A percentile compares a stretch with the other conserved stretches of the same genome.
These are phyloP conservation scores for Gobiocypris rarus DNA, from an alignment of 2,113 vertebrate species.

Conservation along the genomic window DNA sequence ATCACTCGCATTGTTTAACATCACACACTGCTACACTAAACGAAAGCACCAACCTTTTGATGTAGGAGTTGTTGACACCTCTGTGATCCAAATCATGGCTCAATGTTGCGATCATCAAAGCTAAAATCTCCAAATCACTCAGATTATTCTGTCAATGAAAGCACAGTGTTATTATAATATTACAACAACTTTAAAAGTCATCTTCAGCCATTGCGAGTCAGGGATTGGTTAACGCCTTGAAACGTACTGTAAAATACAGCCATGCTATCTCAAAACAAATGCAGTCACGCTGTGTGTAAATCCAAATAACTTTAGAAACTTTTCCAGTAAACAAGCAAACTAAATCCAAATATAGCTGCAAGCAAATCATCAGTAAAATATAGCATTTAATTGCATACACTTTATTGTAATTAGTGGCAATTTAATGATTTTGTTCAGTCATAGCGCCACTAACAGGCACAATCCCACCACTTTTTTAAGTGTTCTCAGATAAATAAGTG, in stretches of 20 bases:
- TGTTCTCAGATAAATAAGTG: too few species aligned
- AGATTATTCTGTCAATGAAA: conserved; percentile 78
- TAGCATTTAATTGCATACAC: too few species aligned
- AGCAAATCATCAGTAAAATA: too few species aligned
- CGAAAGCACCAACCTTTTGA: conserved; percentile 82
- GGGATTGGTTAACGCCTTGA: background rate
- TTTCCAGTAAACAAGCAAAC: background rate
- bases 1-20: background rate
- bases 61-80: conserved; percentile 97
- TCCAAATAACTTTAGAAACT: background rate
- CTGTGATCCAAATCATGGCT: conserved; percentile 97
- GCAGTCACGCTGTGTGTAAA: background rate
- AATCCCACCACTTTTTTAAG: too few species aligned
- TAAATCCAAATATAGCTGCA: background rate
- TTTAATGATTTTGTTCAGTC: too few species aligned
- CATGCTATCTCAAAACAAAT: background rate
- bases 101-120: conserved; percentile 93
- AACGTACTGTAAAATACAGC: background rate
- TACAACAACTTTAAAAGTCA: background rate
- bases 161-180: background rate
- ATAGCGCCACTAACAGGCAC: too few species aligned
- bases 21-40: background rate
- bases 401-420: too few species aligned
- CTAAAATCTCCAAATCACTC: conserved; percentile 87
- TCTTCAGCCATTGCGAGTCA: background rate